Base-by-base conservation (phyloP, 1,140 invertebrate genomes). In the Drosophila novamexicana region DNA sequence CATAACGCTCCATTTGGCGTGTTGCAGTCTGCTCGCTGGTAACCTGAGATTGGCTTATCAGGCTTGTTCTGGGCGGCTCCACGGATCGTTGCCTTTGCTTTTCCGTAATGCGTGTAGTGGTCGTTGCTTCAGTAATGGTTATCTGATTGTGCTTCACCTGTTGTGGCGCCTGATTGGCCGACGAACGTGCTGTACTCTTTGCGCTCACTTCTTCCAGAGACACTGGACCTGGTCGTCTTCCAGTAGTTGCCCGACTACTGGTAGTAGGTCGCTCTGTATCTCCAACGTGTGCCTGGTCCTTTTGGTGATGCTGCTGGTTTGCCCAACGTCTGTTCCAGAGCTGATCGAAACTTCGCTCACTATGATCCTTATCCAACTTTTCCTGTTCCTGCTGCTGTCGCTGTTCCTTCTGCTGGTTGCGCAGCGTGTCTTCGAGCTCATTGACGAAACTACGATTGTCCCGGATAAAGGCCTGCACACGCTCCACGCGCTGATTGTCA, bases 371-470 rank as follows among this genome's bases (percentile, higher is more conserved):
- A 8, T 81, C 63, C 2, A 10, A 9, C 14, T 47, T 5, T 6
- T 58, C 39, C 1, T 56, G 7, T 7, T 58, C 54, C 12, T 76
- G 72, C 12, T 78, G 32, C 10, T 42, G 37, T 12, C 42, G 18
- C 12, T 42, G 36, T 2, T 75, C 65, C 22, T 75, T 54, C 39
- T 83, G 64, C 49, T 73, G 82, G 12, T 45, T 76, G n/a, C 75
- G 63, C 37, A 92, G 36, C 16, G 91, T 79, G 5, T 84, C 74
- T 42, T 92, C 86, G 1, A 92, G 47, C 29, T 92, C 91, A 54
- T 76, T 63, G 3, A 92, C 62, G 6, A 92, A 92, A 53, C 77
- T 91, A 3, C 79, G 81, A 80, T 92, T 92, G 0, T 92, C 91
- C 7, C 77, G 42, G 5, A 92, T 88, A 14, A 92, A 90, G 6